Conservation (phyloP, 2,113 vertebrate genomes). For the Amazona vittata region DNA sequence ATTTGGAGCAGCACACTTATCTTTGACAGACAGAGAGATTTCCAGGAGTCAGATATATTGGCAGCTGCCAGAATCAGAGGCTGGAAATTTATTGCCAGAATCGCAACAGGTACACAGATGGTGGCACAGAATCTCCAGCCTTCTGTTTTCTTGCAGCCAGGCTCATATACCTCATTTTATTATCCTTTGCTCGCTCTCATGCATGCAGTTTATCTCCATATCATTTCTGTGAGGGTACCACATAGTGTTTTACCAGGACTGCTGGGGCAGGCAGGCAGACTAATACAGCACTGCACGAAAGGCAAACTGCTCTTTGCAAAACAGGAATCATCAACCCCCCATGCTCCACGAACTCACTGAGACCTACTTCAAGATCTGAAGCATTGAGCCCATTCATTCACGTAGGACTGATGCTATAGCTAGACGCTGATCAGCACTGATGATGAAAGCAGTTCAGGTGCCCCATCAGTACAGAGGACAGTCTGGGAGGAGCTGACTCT, state of each 20-base stretch:
- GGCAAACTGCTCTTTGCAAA: background rate
- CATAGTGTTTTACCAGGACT: background rate
- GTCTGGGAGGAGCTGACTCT: background rate
- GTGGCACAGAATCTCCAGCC: background rate
- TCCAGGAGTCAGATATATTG: conserved; percentile 57
- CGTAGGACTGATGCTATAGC: fast-evolving
- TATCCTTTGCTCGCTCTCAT: background rate
- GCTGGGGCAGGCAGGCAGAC: background rate
- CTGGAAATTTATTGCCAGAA: conserved; percentile 25
- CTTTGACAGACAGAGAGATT: conserved; percentile 67
- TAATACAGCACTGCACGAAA: background rate
- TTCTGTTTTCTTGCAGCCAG: background rate
- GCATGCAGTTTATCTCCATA: background rate
- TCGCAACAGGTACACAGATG: background rate
- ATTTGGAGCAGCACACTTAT: conserved; percentile 65
- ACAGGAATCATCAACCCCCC: background rate
- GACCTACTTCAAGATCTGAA: background rate
- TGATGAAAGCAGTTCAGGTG: background rate
- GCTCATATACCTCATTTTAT: background rate
- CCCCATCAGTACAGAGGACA: background rate
- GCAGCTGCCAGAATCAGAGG: conserved; percentile 56
- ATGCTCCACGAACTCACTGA: background rate
- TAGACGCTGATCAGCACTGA: background rate
- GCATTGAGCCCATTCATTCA: background rate
- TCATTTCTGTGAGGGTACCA: background rate